These are phyloP conservation scores for Solen grandis DNA, from an alignment of 1,140 invertebrate genomes.

Conservation along the genomic window DNA sequence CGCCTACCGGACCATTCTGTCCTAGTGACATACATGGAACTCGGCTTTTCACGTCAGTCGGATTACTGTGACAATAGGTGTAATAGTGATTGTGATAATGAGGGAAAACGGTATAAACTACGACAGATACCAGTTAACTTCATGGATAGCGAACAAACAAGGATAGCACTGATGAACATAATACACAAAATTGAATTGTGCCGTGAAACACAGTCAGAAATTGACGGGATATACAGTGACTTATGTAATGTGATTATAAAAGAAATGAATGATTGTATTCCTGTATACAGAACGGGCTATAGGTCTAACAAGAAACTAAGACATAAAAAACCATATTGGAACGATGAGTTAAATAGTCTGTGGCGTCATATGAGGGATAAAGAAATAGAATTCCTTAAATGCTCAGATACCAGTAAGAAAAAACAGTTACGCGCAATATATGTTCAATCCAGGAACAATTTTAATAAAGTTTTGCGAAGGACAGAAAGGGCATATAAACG, in stretches of 20 bases:
- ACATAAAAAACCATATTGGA: slow-evolving; percentile 8
- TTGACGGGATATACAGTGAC: too few species aligned
- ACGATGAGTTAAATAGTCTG: background rate
- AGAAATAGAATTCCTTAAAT: background rate
- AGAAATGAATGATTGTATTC: background rate
- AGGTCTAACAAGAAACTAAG: background rate
- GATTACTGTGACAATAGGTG: background rate
- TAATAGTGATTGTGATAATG: background rate
- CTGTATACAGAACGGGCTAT: background rate
- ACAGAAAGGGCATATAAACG: background rate
- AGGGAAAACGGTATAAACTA: background rate
- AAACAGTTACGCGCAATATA: background rate
- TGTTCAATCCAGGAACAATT: background rate
- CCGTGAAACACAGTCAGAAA: background rate
- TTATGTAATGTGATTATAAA: background rate
- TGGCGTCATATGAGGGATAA: slow-evolving; percentile 1
- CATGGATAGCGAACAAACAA: background rate
- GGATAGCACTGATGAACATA: background rate
- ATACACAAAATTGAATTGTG: background rate
- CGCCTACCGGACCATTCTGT: background rate
- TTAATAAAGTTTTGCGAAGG: background rate
- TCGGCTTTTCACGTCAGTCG: background rate
- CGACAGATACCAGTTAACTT: background rate
- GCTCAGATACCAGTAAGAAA: background rate
- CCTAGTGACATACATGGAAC: background rate